Evolutionary conservation across 53 echinoderm and acorn worm species (phyloP).

Genomic region (Patiria pectinifera): DNA sequence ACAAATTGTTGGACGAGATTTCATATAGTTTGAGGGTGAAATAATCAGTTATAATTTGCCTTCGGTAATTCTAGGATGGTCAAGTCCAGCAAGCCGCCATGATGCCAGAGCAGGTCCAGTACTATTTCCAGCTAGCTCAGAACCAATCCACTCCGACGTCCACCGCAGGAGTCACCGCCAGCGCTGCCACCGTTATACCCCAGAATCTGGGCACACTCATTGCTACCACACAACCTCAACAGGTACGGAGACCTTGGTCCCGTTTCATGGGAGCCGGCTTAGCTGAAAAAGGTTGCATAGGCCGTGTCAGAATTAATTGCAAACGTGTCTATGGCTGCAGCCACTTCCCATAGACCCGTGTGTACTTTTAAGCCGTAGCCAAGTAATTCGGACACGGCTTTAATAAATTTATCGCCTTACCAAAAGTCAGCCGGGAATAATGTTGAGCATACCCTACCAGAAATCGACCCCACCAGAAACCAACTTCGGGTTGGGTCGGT

Average conservation of each 20-base stretch:
- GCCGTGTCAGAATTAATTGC: too few relatives aligned
- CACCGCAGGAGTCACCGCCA: slow-evolving; percentile 38
- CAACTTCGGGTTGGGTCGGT: too few relatives aligned
- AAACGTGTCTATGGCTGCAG: too few relatives aligned
- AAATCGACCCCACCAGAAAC: too few relatives aligned
- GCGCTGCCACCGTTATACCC: slow-evolving; percentile 20
- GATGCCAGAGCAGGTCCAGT: slow-evolving; percentile 96
- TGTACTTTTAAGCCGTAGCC: too few relatives aligned
- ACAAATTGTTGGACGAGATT: neutral
- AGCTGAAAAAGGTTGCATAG: too few relatives aligned
- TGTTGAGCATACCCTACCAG: too few relatives aligned
- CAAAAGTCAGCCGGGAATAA: too few relatives aligned
- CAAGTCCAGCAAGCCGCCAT: slow-evolving; percentile 86
- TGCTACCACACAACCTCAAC: slow-evolving; percentile 57
- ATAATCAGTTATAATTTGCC: neutral
- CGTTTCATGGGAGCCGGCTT: too few relatives aligned
- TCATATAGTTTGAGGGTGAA: neutral
- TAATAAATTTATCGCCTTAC: too few relatives aligned
- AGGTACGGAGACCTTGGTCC: slow-evolving; percentile 50
- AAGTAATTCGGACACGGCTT: too few relatives aligned
- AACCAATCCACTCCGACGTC: slow-evolving; percentile 36
- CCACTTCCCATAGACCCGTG: too few relatives aligned
- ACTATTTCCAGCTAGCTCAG: slow-evolving; percentile 95
- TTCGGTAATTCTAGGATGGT: slow-evolving; percentile 69
- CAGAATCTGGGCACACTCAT: slow-evolving; percentile 54